A percentile compares a stretch with the other conserved stretches of the same genome.
Conservation (phyloP, 2,113 vertebrate species). For the Nipponia nippon region DNA sequence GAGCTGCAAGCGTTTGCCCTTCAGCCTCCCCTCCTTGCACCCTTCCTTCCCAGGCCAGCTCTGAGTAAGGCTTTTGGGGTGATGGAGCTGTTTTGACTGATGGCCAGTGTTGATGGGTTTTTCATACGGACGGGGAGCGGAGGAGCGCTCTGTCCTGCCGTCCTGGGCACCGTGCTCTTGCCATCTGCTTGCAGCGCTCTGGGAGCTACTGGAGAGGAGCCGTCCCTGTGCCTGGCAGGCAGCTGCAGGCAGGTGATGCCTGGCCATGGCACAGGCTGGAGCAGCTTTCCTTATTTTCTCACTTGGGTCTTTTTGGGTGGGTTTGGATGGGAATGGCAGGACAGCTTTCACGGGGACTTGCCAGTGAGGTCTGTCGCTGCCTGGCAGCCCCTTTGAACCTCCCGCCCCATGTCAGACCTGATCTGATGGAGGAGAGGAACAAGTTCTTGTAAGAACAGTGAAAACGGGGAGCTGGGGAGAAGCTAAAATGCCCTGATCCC, state of each 20-base stretch:
- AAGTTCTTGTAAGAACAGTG: background rate
- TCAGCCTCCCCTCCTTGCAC: background rate
- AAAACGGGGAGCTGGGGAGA: background rate
- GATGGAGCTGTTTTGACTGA: background rate
- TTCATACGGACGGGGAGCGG: background rate
- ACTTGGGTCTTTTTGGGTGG: background rate
- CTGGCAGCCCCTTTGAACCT: slow-evolving; percentile 15
- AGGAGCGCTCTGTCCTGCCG: background rate
- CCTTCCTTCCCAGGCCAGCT: background rate
- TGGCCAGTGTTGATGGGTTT: background rate
- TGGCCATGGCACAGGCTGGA: background rate
- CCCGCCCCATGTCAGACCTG: background rate
- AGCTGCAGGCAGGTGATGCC: background rate
- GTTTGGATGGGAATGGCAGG: background rate
- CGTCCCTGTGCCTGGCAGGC: background rate
- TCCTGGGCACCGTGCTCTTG: background rate
- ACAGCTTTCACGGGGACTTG: background rate
- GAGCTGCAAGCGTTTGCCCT: background rate
- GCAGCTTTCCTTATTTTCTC: background rate
- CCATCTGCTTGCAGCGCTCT: fast-evolving
- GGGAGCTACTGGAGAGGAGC: background rate
- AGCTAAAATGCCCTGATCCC: background rate
- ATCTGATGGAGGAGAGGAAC: slow-evolving; percentile 16
- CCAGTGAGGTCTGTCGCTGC: background rate
- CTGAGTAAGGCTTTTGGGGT: background rate